These are phyloP conservation scores for Macheiramphus alcinus DNA, from an alignment of 2,113 vertebrate species.

Conservation along the genomic window DNA sequence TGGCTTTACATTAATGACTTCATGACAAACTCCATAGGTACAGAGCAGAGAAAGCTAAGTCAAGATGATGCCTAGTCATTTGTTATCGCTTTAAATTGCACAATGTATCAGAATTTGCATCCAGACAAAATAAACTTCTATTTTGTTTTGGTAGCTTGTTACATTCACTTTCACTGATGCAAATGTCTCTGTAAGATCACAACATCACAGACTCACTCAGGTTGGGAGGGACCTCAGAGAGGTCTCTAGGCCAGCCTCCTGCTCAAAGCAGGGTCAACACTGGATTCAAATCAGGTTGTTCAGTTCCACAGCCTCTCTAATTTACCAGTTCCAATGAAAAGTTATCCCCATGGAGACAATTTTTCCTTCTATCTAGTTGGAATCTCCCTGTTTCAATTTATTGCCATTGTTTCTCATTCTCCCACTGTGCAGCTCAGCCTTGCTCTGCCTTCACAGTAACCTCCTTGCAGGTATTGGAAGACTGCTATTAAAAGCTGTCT, in stretches of 20 bases:
- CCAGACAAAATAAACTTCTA: not conserved
- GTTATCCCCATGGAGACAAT: not conserved
- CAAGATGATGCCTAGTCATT: not conserved
- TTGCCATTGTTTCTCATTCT: not conserved
- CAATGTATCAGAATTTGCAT: not conserved
- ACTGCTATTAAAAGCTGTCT: not conserved
- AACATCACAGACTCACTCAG: not conserved
- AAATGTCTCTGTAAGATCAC: not conserved
- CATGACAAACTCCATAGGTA: not conserved
- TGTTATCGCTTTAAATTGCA: not conserved
- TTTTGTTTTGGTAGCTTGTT: not conserved
- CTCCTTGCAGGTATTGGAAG: not conserved
- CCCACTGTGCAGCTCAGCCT: not conserved
- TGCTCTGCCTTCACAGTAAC: not conserved
- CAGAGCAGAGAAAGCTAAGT: not conserved
- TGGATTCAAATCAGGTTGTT: not conserved
- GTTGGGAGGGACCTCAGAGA: not conserved
- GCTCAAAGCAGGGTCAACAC: not conserved
- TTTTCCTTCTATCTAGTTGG: not conserved
- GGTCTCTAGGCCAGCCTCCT: not conserved
- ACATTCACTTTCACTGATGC: not conserved
- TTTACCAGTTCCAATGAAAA: not conserved
- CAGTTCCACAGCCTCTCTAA: not conserved
- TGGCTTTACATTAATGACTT: not conserved
- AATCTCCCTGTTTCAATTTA: not conserved